These are phyloP conservation scores for Laupala kohalensis DNA, from an alignment of 1,140 invertebrate species.

Conservation along the genomic window DNA sequence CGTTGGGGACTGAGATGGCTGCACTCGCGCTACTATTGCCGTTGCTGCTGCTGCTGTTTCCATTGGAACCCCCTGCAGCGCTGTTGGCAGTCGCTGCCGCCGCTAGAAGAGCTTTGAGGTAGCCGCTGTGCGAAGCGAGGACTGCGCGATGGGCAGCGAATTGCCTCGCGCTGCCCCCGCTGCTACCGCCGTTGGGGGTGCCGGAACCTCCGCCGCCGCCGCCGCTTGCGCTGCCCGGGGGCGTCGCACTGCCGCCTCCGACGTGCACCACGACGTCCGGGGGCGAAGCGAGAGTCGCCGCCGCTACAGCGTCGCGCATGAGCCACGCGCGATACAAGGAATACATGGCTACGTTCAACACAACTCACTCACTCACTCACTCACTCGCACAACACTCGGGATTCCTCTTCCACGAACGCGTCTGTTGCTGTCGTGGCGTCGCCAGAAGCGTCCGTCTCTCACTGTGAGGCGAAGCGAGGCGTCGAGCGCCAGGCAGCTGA, in stretches of 20 bases:
- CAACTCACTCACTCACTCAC: no score
- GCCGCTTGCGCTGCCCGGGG: constrained; percentile 19
- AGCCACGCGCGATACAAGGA: constrained; percentile 54
- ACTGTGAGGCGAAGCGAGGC: neutral
- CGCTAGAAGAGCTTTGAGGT: constrained; percentile 40
- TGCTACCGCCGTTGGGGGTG: no score
- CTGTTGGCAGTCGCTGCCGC: constrained; percentile 29
- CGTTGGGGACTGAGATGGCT: constrained; percentile 37
- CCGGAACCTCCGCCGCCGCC: constrained; percentile 33
- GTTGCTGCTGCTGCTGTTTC: neutral
- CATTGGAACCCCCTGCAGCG: neutral
- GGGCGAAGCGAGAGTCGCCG: constrained; percentile 28
- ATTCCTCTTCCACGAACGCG: neutral
- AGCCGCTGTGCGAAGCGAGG: constrained; percentile 56
- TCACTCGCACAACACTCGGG: neutral
- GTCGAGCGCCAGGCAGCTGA: neutral
- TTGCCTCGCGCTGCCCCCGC: constrained; percentile 27
- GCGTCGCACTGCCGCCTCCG: constrained; percentile 39
- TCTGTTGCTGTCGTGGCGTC: neutral
- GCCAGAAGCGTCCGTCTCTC: neutral
- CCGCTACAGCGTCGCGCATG: constrained; percentile 25
- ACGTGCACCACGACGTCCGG: constrained; percentile 50
- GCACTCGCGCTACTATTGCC: constrained; percentile 17
- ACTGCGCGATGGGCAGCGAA: constrained; percentile 48
- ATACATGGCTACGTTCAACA: constrained; percentile 42